Conservation (phyloP, 2,113 vertebrate genomes). For the Oophaga pumilio region DNA sequence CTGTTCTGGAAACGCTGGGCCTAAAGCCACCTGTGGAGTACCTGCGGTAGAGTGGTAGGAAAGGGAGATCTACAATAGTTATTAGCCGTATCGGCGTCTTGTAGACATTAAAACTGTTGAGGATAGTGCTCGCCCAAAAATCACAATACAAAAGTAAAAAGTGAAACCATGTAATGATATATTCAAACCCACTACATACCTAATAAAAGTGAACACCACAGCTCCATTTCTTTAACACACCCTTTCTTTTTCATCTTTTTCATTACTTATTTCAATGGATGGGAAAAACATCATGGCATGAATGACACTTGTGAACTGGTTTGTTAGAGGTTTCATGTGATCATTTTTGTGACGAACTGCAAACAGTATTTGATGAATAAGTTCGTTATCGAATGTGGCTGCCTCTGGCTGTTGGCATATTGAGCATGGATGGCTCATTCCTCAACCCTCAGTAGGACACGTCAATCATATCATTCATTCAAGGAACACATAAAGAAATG, state of each 20-base stretch:
- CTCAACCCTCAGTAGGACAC: neutral
- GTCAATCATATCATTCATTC: constrained; percentile 18
- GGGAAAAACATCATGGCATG: neutral
- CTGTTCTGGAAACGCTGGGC: too few relatives aligned
- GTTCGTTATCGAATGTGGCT: constrained; percentile 13
- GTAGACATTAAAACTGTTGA: too few relatives aligned
- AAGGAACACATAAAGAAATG: neutral
- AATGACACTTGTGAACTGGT: constrained; percentile 38
- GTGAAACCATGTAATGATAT: neutral
- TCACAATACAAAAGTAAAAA: neutral
- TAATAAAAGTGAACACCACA: neutral
- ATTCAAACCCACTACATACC: neutral
- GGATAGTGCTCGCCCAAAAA: too few relatives aligned
- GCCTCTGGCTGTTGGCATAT: constrained; percentile 23
- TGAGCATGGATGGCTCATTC: neutral
- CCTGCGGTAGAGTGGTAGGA: too few relatives aligned
- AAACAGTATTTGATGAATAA: constrained; percentile 5
- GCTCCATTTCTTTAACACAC: neutral
- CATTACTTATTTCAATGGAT: neutral
- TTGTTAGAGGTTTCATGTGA: constrained; percentile 41
- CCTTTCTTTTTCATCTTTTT: constrained; percentile 1
- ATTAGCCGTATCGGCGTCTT: too few relatives aligned
- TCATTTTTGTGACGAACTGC: constrained; percentile 22
- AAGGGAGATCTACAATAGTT: too few relatives aligned
- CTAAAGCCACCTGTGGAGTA: too few relatives aligned